A percentile compares a stretch with the other conserved stretches of the same genome.
These are phyloP conservation scores for Cladorhizidae sp. DNA, from an alignment of 37 sponge, comb jelly and placozoan species.

Conservation along the genomic window DNA sequence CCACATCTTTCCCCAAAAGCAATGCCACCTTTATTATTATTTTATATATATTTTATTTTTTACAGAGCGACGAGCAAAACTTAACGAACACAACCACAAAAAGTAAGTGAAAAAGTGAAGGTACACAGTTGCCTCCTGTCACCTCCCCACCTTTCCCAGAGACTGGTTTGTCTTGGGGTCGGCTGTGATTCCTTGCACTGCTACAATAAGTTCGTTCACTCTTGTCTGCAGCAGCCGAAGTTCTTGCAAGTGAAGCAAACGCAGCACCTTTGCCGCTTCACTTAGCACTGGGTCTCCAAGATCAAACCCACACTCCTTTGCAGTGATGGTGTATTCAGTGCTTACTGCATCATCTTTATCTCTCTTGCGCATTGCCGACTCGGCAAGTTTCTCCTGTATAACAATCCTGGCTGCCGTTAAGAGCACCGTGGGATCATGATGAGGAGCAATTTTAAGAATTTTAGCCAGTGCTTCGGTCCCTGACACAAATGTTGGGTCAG, in stretches of 20 bases:
- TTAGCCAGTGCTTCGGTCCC: conserved; percentile 60
- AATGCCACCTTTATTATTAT: too few species aligned
- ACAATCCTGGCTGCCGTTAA: conserved; percentile 72
- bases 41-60: too few species aligned
- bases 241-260: conserved; percentile 89
- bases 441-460: conserved; percentile 55
- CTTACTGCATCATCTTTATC: neutral
- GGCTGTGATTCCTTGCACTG: conserved; percentile 89
- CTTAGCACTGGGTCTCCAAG: conserved; percentile 74
- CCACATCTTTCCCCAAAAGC: too few species aligned
- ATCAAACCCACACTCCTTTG: conserved; percentile 89
- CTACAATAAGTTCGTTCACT: conserved; percentile 92
- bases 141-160: conserved; percentile 91
- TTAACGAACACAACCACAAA: too few species aligned
- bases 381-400: conserved; percentile 66
- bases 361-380: neutral
- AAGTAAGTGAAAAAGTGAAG: too few species aligned
- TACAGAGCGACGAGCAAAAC: too few species aligned
- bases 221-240: conserved; percentile 85
- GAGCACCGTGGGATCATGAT: conserved; percentile 68
- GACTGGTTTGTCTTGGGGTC: conserved; percentile 93
- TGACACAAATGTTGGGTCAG: conserved; percentile 37
- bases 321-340: conserved; percentile 50
- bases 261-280: conserved; percentile 90
- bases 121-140: neutral